These are phyloP conservation scores for Pipistrellus pipistrellus DNA, from an alignment of 2,797 vertebrate genomes.

Conservation along the genomic window DNA sequence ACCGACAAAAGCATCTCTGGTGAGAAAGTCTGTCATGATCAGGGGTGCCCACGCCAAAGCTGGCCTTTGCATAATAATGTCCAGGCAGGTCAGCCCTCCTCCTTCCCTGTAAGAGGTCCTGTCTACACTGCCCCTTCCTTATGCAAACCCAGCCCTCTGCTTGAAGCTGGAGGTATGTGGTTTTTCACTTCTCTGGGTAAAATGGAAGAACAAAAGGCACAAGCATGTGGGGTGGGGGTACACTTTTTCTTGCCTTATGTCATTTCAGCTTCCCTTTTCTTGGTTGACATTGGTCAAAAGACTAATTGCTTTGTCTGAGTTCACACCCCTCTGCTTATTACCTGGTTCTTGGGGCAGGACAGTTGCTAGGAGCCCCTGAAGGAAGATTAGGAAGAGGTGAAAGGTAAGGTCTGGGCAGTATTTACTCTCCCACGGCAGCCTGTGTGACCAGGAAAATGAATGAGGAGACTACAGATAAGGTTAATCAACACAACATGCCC, in stretches of 20 bases:
- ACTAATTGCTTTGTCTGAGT: conserved; percentile 14
- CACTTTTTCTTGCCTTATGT: background rate
- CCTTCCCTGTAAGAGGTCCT: background rate
- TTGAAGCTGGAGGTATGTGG: fast-evolving
- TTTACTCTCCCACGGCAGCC: conserved; percentile 86
- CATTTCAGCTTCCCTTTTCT: background rate
- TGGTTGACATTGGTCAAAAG: background rate
- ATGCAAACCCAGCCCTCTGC: background rate
- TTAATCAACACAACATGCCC: conserved; percentile 78
- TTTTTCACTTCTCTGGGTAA: background rate
- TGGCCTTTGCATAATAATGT: background rate
- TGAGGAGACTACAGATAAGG: conserved; percentile 82
- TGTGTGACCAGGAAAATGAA: conserved; percentile 71
- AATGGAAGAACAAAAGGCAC: background rate
- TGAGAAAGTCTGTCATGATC: background rate
- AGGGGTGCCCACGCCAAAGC: background rate
- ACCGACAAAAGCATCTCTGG: background rate
- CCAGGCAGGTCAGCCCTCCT: fast-evolving
- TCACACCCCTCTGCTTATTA: background rate
- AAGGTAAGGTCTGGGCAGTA: conserved; percentile 84
- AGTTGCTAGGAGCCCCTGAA: conserved; percentile 84
- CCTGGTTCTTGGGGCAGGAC: conserved; percentile 67
- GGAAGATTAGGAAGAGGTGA: conserved; percentile 87
- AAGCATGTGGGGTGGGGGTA: too few relatives aligned
- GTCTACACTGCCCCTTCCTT: background rate